Conservation (phyloP, 2,113 vertebrate species). For the Callospermophilus lateralis region DNA sequence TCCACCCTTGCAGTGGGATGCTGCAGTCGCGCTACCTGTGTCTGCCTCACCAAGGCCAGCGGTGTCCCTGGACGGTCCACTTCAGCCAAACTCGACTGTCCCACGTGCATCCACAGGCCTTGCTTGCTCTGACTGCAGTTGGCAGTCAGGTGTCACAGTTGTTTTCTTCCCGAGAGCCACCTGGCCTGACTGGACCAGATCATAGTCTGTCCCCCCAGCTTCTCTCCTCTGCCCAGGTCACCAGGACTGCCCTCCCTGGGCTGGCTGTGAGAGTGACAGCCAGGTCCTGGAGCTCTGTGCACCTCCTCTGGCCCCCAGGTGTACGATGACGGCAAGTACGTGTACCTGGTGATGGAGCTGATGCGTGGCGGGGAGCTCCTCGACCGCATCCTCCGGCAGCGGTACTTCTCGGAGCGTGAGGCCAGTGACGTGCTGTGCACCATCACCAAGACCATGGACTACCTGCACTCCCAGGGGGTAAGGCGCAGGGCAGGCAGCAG, state of each 20-base stretch:
- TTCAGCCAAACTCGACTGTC: background rate
- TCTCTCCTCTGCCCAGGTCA: too few species aligned
- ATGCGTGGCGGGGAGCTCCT: conserved; percentile 96
- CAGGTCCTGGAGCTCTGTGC: fast-evolving
- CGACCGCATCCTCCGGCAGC: conserved; percentile 93
- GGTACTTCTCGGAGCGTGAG: conserved; percentile 94
- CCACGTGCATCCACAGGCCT: background rate
- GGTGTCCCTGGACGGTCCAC: background rate
- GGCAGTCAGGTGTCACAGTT: background rate
- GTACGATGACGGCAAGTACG: conserved; percentile 94
- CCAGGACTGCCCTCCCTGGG: too few species aligned
- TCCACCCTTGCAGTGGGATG: background rate
- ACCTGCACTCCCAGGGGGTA: conserved; percentile 97
- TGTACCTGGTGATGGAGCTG: conserved; percentile 96
- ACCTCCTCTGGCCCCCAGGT: conserved; percentile 86
- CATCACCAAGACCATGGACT: conserved; percentile 95
- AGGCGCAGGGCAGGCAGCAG: background rate
- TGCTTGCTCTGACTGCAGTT: background rate
- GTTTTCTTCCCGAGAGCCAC: background rate
- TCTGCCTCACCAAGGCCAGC: background rate
- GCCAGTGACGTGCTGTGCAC: conserved; percentile 95
- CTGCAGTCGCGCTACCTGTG: fast-evolving
- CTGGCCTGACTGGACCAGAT: fast-evolving
- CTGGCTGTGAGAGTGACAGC: background rate
- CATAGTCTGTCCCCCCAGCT: background rate